Conservation (phyloP, 2,888 invertebrate species). For the Petrolisthes cinctipes region DNA sequence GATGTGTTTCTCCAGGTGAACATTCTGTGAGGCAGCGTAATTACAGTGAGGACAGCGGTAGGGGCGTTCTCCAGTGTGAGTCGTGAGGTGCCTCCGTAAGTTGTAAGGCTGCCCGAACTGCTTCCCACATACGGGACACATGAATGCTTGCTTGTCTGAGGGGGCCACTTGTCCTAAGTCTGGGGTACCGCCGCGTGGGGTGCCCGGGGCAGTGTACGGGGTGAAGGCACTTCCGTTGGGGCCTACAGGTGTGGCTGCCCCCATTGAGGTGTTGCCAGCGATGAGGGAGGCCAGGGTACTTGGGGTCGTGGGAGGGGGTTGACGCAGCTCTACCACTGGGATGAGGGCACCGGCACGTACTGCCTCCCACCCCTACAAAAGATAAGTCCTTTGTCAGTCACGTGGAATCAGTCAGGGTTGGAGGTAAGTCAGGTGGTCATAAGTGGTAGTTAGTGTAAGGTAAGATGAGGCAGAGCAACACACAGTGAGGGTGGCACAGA, state of each 20-base stretch:
- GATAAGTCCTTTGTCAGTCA: conserved; percentile 63
- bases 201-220: conserved; percentile 38
- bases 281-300: conserved; percentile 43
- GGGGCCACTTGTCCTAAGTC: conserved; percentile 45
- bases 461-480: not conserved
- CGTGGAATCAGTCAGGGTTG: not conserved
- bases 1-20: conserved; percentile 64
- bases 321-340: conserved; percentile 62
- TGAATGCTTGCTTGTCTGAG: conserved; percentile 49
- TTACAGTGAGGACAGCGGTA: conserved; percentile 65
- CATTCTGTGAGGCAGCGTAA: conserved; percentile 64
- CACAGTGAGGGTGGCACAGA: not conserved
- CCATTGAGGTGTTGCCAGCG: conserved; percentile 40
- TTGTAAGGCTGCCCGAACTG: conserved; percentile 65
- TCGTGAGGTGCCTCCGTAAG: conserved; percentile 61
- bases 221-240: conserved; percentile 47
- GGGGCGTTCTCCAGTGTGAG: conserved; percentile 65
- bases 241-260: conserved; percentile 47
- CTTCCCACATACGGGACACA: conserved; percentile 64
- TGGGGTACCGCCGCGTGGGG: conserved; percentile 46
- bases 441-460: not conserved
- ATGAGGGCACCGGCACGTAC: conserved; percentile 60
- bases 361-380: conserved; percentile 62
- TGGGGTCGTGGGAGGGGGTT: conserved; percentile 43
- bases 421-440: not conserved